A percentile compares a stretch with the other conserved stretches of the same genome.
Evolutionary conservation across 2,888 invertebrate genomes (phyloP).

Genomic region (Oconnorella tubifera): DNA sequence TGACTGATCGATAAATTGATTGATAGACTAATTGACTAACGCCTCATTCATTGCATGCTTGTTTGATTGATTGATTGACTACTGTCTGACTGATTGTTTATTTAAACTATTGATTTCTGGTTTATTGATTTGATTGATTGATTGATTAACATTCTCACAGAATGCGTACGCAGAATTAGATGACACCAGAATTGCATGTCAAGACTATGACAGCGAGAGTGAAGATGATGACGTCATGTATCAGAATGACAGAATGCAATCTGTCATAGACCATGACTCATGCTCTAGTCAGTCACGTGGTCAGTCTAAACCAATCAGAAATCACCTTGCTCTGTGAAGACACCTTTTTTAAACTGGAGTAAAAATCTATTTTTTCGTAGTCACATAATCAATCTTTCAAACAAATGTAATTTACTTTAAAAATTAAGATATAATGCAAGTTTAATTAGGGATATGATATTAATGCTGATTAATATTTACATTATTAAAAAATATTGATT

Average conservation of each 20-base stretch:
- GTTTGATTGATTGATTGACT: neutral
- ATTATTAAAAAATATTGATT: no score
- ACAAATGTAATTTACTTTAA: no score
- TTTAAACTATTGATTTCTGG: neutral
- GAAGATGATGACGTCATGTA: no score
- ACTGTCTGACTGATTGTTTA: neutral
- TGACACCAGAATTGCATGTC: neutral
- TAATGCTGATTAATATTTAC: no score
- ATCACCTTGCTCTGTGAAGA: no score
- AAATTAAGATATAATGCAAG: no score
- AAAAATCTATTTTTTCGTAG: no score
- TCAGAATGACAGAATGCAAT: no score
- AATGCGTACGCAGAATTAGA: neutral
- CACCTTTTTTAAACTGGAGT: no score
- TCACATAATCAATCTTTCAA: no score
- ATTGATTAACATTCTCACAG: conserved; percentile 24
- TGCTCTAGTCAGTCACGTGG: neutral
- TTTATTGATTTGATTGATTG: neutral
- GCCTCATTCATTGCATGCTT: neutral
- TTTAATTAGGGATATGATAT: no score
- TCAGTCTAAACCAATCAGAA: neutral
- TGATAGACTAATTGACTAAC: neutral
- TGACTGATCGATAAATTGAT: neutral
- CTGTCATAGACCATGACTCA: neutral
- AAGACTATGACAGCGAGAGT: no score